phyloP scores from a whole-genome alignment of 2,113 vertebrate species.

The Eurystomus gularis region DNA sequence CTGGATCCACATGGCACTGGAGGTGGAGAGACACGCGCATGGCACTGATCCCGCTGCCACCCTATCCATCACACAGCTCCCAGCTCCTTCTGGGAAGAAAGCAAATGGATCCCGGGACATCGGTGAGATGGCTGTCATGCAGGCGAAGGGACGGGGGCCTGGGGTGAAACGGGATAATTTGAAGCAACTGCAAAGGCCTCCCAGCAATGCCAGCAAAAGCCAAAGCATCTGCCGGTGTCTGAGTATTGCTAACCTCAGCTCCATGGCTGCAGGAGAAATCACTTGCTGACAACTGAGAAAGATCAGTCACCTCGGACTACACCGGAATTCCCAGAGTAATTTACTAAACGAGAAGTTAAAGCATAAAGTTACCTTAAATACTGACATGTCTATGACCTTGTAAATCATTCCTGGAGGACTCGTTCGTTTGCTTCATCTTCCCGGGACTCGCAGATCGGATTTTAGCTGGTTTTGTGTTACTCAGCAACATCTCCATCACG shows the following conservation, averaged over 20 bases:
- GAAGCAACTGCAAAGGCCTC: not conserved
- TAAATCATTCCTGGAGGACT: not conserved
- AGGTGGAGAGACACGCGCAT: not conserved
- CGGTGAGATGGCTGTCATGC: not conserved
- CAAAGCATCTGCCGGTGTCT: not conserved
- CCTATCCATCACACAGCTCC: not conserved
- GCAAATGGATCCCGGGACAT: not conserved
- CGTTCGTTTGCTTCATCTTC: not conserved
- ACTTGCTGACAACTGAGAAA: not conserved
- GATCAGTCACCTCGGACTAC: not conserved
- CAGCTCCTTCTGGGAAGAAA: not conserved
- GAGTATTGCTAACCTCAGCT: not conserved
- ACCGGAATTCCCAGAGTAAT: not conserved
- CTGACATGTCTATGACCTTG: not conserved
- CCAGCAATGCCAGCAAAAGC: not conserved
- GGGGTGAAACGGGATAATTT: not conserved
- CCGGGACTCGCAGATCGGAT: not conserved
- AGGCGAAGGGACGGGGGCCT: not conserved
- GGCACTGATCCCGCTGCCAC: not conserved
- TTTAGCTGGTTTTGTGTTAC: constrained; percentile 44
- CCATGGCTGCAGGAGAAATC: not conserved
- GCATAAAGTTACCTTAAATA: constrained; percentile 7
- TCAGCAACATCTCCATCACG: not conserved
- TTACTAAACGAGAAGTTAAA: not conserved
- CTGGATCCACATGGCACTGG: not conserved